Conservation (phyloP, 2,113 vertebrate species). For the Barnardius zonarius region DNA sequence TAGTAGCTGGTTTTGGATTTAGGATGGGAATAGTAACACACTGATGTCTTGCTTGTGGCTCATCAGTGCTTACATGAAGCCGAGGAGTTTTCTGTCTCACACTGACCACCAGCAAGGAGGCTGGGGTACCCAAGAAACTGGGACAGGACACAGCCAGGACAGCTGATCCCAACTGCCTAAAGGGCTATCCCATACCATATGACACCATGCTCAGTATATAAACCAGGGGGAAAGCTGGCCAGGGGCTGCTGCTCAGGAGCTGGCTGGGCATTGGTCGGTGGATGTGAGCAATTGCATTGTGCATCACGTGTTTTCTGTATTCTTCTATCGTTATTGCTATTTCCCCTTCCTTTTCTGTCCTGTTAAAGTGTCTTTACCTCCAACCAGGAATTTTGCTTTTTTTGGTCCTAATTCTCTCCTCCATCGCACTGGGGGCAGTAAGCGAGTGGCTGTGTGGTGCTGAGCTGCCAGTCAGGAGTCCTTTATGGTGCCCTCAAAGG, state of each 20-base stretch:
- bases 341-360: not conserved
- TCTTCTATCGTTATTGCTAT: not conserved
- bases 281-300: not conserved
- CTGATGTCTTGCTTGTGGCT: not conserved
- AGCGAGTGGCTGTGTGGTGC: accelerated
- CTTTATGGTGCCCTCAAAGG: not conserved
- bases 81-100: not conserved
- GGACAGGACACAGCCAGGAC: not conserved
- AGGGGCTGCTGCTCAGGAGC: not conserved
- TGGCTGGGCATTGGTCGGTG: not conserved
- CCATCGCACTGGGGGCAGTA: not conserved
- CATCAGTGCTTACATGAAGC: not conserved
- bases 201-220: not conserved
- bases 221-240: not conserved
- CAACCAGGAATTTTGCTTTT: not conserved
- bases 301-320: not conserved
- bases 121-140: not conserved
- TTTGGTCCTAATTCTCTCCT: not conserved
- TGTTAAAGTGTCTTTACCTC: not conserved
- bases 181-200: not conserved
- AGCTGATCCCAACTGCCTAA: not conserved
- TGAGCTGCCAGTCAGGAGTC: not conserved
- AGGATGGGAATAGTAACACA: too few species aligned
- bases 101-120: not conserved
- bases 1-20: not conserved